These are phyloP conservation scores for Eilema caniola DNA, from an alignment of 2,888 invertebrate species.

Conservation along the genomic window DNA sequence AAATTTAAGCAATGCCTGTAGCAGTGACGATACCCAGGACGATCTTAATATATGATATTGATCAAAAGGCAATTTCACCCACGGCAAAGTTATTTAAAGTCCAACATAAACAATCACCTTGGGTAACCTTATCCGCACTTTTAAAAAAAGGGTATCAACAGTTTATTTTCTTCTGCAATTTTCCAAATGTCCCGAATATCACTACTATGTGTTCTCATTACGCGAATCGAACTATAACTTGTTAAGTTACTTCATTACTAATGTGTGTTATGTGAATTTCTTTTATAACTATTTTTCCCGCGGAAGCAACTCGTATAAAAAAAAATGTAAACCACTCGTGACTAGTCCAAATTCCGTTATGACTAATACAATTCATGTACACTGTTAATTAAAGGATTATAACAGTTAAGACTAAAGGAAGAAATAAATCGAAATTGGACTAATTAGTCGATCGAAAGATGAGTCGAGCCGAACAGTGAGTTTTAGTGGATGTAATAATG, in stretches of 20 bases:
- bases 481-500: constrained; percentile 22
- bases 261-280: constrained; percentile 4
- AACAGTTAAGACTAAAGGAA: constrained; percentile 40
- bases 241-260: not conserved
- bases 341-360: constrained; percentile 33
- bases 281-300: not conserved
- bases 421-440: constrained; percentile 39
- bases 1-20: too few species aligned
- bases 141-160: too few species aligned
- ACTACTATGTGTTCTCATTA: not conserved
- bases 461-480: constrained; percentile 18
- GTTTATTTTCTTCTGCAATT: too few species aligned
- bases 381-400: constrained; percentile 35
- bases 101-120: too few species aligned
- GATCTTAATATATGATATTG: too few species aligned
- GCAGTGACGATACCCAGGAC: too few species aligned
- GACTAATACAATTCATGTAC: constrained; percentile 13
- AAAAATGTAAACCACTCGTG: constrained; percentile 25
- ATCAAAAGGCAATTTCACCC: too few species aligned
- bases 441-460: constrained; percentile 37
- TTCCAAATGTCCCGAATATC: not conserved
- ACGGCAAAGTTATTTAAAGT: too few species aligned
- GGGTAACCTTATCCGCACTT: too few species aligned
- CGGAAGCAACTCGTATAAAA: constrained; percentile 2
- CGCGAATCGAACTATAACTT: not conserved